Evolutionary conservation across 2,797 vertebrate genomes (phyloP).

Genomic region (Pygocentrus nattereri): DNA sequence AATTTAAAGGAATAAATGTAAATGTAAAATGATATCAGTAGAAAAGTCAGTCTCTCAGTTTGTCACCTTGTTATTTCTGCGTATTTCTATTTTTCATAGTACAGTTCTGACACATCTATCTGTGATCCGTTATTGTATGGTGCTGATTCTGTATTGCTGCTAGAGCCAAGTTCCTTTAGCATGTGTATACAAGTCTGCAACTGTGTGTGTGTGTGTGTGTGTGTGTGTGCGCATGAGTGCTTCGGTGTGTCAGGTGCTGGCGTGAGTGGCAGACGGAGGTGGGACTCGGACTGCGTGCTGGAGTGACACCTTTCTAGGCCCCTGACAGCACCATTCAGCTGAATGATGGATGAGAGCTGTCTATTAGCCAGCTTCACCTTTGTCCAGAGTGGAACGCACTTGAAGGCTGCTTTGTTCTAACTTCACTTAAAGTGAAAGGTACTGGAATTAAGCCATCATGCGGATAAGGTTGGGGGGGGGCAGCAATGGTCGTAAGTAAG

Average conservation of each 20-base stretch:
- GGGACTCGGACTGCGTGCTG: constrained; percentile 37
- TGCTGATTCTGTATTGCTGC: constrained; percentile 6
- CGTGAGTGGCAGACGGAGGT: constrained; percentile 46
- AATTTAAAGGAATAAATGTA: no score
- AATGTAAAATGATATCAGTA: no score
- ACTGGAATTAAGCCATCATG: constrained; percentile 82
- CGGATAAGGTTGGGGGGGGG: constrained; percentile 62
- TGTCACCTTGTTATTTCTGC: no score
- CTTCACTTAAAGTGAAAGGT: constrained; percentile 73
- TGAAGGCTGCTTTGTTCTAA: constrained; percentile 79
- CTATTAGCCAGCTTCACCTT: constrained; percentile 84
- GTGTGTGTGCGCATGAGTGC: not conserved
- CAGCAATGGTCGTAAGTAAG: constrained; percentile 48
- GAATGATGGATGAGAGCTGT: constrained; percentile 86
- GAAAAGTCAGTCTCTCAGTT: no score
- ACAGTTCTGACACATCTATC: no score
- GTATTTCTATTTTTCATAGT: no score
- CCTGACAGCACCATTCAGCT: constrained; percentile 78
- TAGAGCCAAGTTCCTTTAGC: constrained; percentile 8
- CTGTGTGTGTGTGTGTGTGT: not conserved
- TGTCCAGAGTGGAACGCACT: constrained; percentile 81
- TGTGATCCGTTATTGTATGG: constrained; percentile 9
- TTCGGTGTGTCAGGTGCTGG: constrained; percentile 13
- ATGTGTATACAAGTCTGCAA: not conserved
- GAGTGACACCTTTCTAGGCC: constrained; percentile 72